Conservation (phyloP, 2,113 vertebrate genomes). For the Petaurus breviceps region DNA sequence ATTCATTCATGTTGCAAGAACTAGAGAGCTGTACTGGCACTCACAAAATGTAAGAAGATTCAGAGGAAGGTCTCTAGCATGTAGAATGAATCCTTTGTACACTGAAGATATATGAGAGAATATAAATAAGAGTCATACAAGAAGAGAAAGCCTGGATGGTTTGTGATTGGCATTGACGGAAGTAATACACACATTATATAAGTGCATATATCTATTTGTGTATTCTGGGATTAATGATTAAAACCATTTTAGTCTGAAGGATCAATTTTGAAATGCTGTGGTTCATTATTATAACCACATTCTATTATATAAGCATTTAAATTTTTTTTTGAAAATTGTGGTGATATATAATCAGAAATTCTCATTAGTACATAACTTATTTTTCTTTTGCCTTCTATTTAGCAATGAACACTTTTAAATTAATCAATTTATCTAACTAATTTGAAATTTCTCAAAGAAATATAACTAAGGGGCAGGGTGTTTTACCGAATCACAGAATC, state of each 20-base stretch:
- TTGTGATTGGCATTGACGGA: background rate
- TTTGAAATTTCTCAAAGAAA: constrained; percentile 78
- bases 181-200: background rate
- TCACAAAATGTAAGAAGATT: background rate
- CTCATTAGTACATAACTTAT: constrained; percentile 77
- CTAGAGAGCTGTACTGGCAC: background rate
- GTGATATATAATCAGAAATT: constrained; percentile 52
- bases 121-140: background rate
- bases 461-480: constrained; percentile 69
- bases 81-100: background rate
- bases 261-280: background rate
- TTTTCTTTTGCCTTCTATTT: constrained; percentile 74
- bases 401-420: constrained; percentile 77
- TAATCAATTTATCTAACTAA: constrained; percentile 48
- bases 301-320: background rate
- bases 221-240: background rate
- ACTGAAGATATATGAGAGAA: background rate
- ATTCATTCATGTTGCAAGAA: background rate
- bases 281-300: background rate
- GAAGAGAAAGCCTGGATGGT: background rate
- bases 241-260: background rate
- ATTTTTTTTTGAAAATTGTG: background rate
- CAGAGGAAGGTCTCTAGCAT: background rate
- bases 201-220: background rate
- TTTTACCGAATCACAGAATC: background rate